Conservation (phyloP, 2,113 vertebrate species). For the Chionomys nivalis region DNA sequence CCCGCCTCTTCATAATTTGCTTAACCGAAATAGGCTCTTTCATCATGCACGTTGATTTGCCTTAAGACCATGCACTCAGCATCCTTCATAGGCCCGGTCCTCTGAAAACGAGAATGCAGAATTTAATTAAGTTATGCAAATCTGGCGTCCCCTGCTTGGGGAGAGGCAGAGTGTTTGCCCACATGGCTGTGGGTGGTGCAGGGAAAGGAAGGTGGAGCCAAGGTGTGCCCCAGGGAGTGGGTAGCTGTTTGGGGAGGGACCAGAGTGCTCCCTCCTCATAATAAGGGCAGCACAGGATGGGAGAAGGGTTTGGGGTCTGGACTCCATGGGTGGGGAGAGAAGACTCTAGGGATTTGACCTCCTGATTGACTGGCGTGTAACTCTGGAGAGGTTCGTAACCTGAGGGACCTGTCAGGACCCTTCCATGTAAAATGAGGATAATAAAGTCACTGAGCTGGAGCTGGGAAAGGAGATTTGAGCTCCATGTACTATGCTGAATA, state of each 20-base stretch:
- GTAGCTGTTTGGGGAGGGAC: background rate
- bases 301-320: background rate
- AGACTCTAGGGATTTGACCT: background rate
- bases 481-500: too few relatives aligned
- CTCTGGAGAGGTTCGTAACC: background rate
- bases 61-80: slow-evolving; percentile 78
- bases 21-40: slow-evolving; percentile 87
- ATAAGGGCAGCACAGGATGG: background rate
- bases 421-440: background rate
- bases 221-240: background rate
- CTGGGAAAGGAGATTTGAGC: background rate
- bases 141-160: slow-evolving; percentile 65
- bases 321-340: background rate
- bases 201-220: background rate
- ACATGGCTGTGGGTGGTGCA: background rate
- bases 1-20: slow-evolving; percentile 86
- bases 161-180: slow-evolving; percentile 72
- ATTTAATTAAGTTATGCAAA: slow-evolving; percentile 85
- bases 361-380: background rate
- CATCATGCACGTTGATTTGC: slow-evolving; percentile 84
- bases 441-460: background rate
- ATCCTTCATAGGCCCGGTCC: slow-evolving; percentile 75
- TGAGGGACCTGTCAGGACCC: background rate
- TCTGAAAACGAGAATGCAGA: slow-evolving; percentile 65
- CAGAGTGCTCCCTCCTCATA: background rate